Evolutionary conservation across 2,888 invertebrate species (phyloP), one percentile per base, ranked within the genome.

Genomic region (Andrena dorsata): DNA sequence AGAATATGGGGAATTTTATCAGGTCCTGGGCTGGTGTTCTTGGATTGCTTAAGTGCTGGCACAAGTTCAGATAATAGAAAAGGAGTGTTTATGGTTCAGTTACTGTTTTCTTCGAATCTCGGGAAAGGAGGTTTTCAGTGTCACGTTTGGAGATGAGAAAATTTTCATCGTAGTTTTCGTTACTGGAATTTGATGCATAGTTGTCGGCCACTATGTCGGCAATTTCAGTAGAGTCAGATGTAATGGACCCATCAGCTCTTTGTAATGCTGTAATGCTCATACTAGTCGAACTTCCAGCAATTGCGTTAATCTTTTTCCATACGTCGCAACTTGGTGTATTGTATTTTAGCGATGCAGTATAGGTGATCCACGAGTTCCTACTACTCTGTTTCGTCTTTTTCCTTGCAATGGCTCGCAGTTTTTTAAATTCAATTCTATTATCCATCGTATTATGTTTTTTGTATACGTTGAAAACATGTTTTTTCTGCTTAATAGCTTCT

Each of bases 1-100:
- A 89, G 56, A 0, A 74, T 66, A 8, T 76, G 80, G 0, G 82
- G 76, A 3, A 86, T 86, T 20, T 53, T 66, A 41, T 89, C 87
- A 0, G 85, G 86, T 0, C 83, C 86, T 4, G 86, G 82, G 35
- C 68, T 72, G 1, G 63, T 60, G n/a, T 73, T 79, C 61, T 78
- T 80, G 6, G 16, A 23, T 2, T 30, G 4, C 2, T 51, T 28
- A 4, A 60, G 28, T 10, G 35, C 41, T 10, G 13, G 32, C n/a
- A 68, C 1, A 1, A 83, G 7, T 32, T 70, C 60, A 23, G 53
- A 3, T 53, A 23, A 53, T 0, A 10, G 7, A 8, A 53, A 23
- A n/a, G 23, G 26, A n/a, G 35, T 8, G 20, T 20, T 20, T 51
- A 51, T 51, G 2, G 20, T n/a, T 7, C 16, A 4, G n/a, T 49